Conservation (phyloP, 2,888 invertebrate species). For the Diabrotica balteata region DNA sequence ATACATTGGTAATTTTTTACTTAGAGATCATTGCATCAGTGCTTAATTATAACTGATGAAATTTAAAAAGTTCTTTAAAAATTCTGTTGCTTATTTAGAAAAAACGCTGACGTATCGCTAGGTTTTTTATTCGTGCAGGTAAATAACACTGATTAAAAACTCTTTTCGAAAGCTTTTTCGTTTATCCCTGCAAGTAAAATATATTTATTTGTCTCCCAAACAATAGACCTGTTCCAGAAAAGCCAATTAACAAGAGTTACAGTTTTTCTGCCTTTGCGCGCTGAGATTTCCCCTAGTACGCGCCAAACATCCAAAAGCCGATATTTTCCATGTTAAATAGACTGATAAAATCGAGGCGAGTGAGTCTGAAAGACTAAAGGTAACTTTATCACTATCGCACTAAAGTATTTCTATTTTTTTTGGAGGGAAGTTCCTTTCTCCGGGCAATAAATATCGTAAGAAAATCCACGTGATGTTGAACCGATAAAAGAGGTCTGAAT, state of each 20-base stretch:
- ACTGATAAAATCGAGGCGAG: conserved; percentile 33
- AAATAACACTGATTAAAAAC: too few relatives aligned
- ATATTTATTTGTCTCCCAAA: conserved; percentile 18
- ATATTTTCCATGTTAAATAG: conserved; percentile 35
- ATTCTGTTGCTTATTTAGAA: too few relatives aligned
- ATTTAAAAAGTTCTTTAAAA: too few relatives aligned
- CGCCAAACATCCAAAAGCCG: conserved; percentile 23
- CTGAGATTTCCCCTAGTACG: conserved; percentile 9
- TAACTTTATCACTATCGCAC: conserved; percentile 37
- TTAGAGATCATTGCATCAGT: too few relatives aligned
- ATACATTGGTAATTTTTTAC: too few relatives aligned
- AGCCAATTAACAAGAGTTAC: conserved; percentile 17
- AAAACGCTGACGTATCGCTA: too few relatives aligned
- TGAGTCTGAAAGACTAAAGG: conserved; percentile 31
- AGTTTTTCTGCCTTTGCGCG: neutral
- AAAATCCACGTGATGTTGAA: conserved; percentile 34
- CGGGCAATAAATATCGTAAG: conserved; percentile 35
- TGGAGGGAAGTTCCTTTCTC: conserved; percentile 24
- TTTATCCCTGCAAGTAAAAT: neutral
- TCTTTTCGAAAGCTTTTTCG: conserved; percentile 1
- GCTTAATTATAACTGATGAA: too few relatives aligned
- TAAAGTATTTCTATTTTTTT: conserved; percentile 30
- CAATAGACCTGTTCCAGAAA: conserved; percentile 8
- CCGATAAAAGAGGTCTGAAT: conserved; percentile 32
- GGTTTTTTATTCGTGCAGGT: too few relatives aligned